phyloP scores from a whole-genome alignment of 2,888 invertebrate species.

The Andrena bicolor region DNA sequence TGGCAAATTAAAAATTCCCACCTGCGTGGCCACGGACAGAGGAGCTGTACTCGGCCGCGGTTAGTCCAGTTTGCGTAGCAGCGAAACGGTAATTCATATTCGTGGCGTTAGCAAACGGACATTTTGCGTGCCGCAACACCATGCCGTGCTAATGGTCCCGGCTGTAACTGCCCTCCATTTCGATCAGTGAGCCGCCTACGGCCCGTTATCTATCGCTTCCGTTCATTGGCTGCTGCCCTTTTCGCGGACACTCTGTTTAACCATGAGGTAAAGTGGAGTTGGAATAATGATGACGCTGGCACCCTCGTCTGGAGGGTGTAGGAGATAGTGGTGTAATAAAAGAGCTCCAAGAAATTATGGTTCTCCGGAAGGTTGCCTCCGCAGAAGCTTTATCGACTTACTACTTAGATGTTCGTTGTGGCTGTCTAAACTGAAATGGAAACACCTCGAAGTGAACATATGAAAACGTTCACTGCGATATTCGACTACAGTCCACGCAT shows the following conservation, averaged over 20 bases:
- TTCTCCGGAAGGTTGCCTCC: constrained; percentile 42
- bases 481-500: no score
- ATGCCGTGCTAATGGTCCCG: constrained; percentile 48
- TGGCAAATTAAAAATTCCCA: constrained; percentile 1
- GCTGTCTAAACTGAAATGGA: neutral
- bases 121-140: constrained; percentile 58
- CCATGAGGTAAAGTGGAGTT: constrained; percentile 28
- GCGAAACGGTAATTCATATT: constrained; percentile 48
- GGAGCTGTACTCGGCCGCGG: neutral
- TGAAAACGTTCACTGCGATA: no score
- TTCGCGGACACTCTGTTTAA: constrained; percentile 45
- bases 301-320: neutral
- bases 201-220: constrained; percentile 56
- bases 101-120: constrained; percentile 42
- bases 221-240: constrained; percentile 33
- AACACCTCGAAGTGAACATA: neutral
- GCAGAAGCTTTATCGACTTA: neutral
- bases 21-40: neutral
- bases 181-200: constrained; percentile 68
- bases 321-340: constrained; percentile 33
- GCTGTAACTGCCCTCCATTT: constrained; percentile 73
- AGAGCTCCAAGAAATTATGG: constrained; percentile 41
- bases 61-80: constrained; percentile 15
- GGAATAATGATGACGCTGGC: constrained; percentile 38
- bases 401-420: neutral